Conservation (phyloP, 2,888 invertebrate genomes). For the Anticlea derivata region DNA sequence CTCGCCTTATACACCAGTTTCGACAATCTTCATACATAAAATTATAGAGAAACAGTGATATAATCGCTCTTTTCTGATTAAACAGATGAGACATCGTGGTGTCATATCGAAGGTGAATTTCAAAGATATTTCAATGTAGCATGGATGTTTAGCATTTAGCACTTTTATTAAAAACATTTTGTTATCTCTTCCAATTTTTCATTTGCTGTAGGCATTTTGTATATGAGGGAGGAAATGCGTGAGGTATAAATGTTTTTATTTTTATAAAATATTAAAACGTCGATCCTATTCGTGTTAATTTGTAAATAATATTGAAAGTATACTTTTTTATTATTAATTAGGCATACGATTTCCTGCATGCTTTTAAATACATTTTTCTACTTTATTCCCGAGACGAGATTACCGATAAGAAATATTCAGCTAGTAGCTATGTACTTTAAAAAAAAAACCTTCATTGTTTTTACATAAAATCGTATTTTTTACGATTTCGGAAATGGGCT, state of each 20-base stretch:
- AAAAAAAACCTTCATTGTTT: too few relatives aligned
- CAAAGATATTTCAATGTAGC: slow-evolving; percentile 32
- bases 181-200: slow-evolving; percentile 6
- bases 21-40: too few relatives aligned
- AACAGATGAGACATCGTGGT: slow-evolving; percentile 74
- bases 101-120: slow-evolving; percentile 77
- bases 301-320: too few relatives aligned
- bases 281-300: too few relatives aligned
- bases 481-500: too few relatives aligned
- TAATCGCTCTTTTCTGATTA: slow-evolving; percentile 47
- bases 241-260: slow-evolving; percentile 4
- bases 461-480: too few relatives aligned
- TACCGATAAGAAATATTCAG: too few relatives aligned
- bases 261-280: not conserved
- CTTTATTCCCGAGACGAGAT: not conserved
- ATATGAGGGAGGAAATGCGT: slow-evolving; percentile 1
- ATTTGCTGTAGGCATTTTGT: slow-evolving; percentile 11
- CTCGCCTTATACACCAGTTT: too few relatives aligned
- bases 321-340: not conserved
- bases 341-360: slow-evolving; percentile 5
- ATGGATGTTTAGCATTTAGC: slow-evolving; percentile 37
- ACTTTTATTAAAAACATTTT: slow-evolving; percentile 14
- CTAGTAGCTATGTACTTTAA: too few relatives aligned
- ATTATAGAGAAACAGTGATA: slow-evolving; percentile 3
- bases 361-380: not conserved